These are phyloP conservation scores for Pangasius krempfi DNA, from an alignment of 2,797 vertebrate genomes.

Conservation along the genomic window DNA sequence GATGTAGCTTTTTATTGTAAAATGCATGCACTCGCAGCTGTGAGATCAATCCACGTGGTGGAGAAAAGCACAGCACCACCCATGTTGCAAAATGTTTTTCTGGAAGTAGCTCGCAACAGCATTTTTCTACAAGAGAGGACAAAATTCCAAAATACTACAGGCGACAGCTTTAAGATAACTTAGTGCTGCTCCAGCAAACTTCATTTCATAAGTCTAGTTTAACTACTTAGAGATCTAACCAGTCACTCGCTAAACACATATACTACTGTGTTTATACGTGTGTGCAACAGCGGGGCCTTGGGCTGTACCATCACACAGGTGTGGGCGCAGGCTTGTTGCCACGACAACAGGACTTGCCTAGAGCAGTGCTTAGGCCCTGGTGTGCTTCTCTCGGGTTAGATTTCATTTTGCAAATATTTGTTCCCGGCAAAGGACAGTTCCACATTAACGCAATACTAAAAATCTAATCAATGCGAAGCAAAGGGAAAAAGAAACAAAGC, in stretches of 20 bases:
- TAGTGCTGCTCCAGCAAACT: not conserved
- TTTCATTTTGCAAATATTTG: conserved; percentile 46
- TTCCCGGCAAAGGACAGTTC: not conserved
- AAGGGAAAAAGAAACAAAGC: conserved; percentile 15
- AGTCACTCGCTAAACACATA: not conserved
- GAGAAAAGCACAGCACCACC: not conserved
- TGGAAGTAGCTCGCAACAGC: not conserved
- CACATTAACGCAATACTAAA: not conserved
- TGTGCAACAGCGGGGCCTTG: not conserved
- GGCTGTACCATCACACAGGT: conserved; percentile 45
- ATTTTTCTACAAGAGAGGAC: not conserved
- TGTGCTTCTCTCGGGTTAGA: conserved; percentile 52
- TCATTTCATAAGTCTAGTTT: not conserved
- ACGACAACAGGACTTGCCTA: conserved; percentile 48
- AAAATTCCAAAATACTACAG: not conserved
- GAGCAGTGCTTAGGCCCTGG: conserved; percentile 34
- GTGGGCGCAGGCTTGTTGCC: conserved; percentile 42
- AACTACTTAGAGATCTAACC: not conserved
- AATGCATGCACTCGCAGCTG: not conserved
- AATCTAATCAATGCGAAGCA: conserved; percentile 19
- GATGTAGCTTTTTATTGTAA: not conserved
- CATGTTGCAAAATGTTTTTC: not conserved
- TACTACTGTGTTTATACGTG: not conserved
- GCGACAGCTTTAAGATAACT: not conserved
- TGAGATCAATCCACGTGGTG: not conserved